A percentile compares a stretch with the other conserved stretches of the same genome.
Conservation (phyloP, 2,797 vertebrate species). For the Geotrypetes seraphini region DNA sequence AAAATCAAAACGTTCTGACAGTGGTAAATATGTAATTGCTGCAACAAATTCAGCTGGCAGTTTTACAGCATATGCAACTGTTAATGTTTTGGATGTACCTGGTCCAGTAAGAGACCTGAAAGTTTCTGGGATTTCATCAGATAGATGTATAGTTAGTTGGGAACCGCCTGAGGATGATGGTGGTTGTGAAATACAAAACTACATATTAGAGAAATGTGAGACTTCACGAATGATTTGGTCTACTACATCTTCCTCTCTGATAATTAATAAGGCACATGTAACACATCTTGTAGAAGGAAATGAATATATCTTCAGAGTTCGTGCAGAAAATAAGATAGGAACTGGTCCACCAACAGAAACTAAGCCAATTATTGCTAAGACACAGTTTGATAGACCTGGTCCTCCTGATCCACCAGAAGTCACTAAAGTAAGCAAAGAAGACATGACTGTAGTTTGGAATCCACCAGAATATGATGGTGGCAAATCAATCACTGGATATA, state of each 20-base stretch:
- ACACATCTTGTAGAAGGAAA: constrained; percentile 92
- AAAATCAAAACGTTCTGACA: constrained; percentile 77
- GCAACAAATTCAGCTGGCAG: constrained; percentile 81
- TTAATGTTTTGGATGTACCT: constrained; percentile 89
- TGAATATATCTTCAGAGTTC: constrained; percentile 90
- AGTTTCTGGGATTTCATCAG: constrained; percentile 76
- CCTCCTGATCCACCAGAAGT: constrained; percentile 85
- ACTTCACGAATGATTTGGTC: constrained; percentile 94
- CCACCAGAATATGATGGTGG: constrained; percentile 88
- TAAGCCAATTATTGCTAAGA: constrained; percentile 81
- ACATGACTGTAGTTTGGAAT: constrained; percentile 91
- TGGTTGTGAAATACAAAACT: constrained; percentile 96
- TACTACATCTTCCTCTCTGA: constrained; percentile 77
- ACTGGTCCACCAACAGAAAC: constrained; percentile 88
- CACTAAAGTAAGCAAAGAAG: constrained; percentile 81
- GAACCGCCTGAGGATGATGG: constrained; percentile 90
- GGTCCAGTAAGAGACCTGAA: constrained; percentile 81
- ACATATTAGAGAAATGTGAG: constrained; percentile 96
- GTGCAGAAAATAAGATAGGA: constrained; percentile 97
- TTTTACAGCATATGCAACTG: constrained; percentile 71
- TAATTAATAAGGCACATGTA: constrained; percentile 74
- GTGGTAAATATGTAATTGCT: constrained; percentile 81
- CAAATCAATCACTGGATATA: constrained; percentile 88
- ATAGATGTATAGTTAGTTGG: constrained; percentile 85
- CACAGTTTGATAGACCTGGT: constrained; percentile 79